These are phyloP conservation scores for Macroglossus sobrinus DNA, from an alignment of 2,113 vertebrate species.

Conservation along the genomic window DNA sequence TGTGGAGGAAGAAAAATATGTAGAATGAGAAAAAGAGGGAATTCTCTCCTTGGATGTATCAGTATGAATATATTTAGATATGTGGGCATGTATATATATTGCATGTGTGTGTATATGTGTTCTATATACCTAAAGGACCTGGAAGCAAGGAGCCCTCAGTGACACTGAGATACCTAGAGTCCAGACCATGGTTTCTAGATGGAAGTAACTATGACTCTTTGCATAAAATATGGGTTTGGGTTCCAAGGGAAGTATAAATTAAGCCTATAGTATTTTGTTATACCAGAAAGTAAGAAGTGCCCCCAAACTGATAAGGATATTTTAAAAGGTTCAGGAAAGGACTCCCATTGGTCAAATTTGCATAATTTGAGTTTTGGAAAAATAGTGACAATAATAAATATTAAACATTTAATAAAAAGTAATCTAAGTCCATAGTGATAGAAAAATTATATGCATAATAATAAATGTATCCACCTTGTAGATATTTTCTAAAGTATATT, in stretches of 20 bases:
- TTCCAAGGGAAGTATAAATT: background rate
- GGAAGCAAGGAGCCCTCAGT: background rate
- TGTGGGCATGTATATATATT: background rate
- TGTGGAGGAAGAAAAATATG: background rate
- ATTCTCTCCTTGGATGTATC: background rate
- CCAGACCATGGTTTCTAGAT: background rate
- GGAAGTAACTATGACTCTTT: background rate
- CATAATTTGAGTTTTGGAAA: background rate
- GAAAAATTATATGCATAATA: background rate
- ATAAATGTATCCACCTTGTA: background rate
- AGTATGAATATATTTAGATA: background rate
- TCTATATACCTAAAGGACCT: background rate
- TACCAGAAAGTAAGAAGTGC: background rate
- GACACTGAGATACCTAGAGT: background rate
- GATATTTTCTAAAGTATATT: background rate
- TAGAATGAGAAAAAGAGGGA: background rate
- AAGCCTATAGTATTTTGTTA: background rate
- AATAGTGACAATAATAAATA: background rate
- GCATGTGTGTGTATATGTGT: background rate
- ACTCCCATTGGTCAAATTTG: background rate
- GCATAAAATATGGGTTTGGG: background rate
- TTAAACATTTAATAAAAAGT: background rate
- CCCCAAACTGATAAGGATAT: background rate
- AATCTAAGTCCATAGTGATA: background rate
- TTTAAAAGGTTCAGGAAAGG: background rate